Base-by-base conservation (phyloP, 1,140 invertebrate genomes). In the Pogonus chalceus region DNA sequence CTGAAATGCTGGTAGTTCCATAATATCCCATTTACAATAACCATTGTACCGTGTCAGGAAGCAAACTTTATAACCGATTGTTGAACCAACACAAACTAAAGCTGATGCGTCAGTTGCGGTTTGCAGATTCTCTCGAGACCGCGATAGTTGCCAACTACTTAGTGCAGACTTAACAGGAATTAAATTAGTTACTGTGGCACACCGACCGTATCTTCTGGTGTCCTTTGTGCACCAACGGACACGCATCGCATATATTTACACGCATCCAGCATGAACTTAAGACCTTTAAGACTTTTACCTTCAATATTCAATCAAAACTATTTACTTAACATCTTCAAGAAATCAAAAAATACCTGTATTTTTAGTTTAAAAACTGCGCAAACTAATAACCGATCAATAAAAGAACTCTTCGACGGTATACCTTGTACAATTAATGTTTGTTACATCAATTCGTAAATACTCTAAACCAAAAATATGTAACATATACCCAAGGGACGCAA, bases 81-180 rank as follows among this genome's bases (percentile, higher is more conserved):
- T 43, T 43, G 37, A 43, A 43, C 37, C 18, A 7, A 31, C 26
- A 14, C 14, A 31, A 31, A 14, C n/a, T 4, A 43, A 43, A 16
- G 37, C 7, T 43, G 37, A 43, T 43, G 37, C 26, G 26, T 31
- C 14, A 7, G 37, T 18, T 43, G 37, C 37, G 37, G 37, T 43
- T 43, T 16, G 7, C 18, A 16, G 18, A 43, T 10, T 43, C 37
- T 43, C 37, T 9, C 7, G 37, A 43, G 7, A 7, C 4, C 26
- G 37, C 37, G 37, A 43, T 43, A 43, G 37, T 43, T 43, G 37
- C 37, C 18, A 43, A 43, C 37, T 43, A 43, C 37, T 43, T 43
- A 43, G 37, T 43, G 37, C 37, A 43, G 37, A 43, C 37, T 43
- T 43, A 43, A 43, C 37, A 43, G 37, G 37, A 43, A 43, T 43